Base-by-base conservation (phyloP, 2,888 invertebrate species). In the Pseudanteris insignis region DNA sequence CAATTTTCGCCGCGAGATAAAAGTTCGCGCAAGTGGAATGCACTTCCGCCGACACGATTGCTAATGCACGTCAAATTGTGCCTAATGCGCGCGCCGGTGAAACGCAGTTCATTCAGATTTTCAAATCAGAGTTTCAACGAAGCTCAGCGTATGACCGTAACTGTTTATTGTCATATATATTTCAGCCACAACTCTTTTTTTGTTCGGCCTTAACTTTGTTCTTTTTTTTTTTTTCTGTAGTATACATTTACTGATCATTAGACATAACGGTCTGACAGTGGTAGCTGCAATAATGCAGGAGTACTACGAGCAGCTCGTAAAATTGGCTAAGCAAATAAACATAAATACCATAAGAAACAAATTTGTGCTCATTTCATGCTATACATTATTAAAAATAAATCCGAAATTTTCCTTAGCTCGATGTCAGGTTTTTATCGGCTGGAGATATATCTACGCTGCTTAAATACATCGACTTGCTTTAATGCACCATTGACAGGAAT, bases 211-310 rank as follows among this genome's bases (percentile, higher is more conserved):
- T n/a, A n/a, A n/a, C n/a, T n/a, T n/a, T n/a, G n/a, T n/a, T n/a
- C 25, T 43, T 14, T 48, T 37, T 48, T 43, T 43, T 48, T 57
- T 50, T 44, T 57, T 43, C 41, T 37, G 37, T 44, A 32, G 37
- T 50, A 44, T 57, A 50, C 28, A 44, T 57, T 57, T 48, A 50
- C 50, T 26, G 44, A 50, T 58, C 58, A 50, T 58, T 58, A 58
- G 58, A 58, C 28, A 24, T 58, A 50, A 58, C 50, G 58, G 58
- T 58, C 34, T 32, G 30, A 44, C 50, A 58, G 48, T 38, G 43
- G 50, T 50, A 26, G 36, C 44, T 44, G 33, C 10, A 50, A 37
- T 57, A 57, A 50, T 30, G 47, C 41, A 47, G 36, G 30, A 12
- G 24, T 24, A 48, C 36, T 37, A 30, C 47, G 40, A 57, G 30